Evolutionary conservation across 2,113 vertebrate species (phyloP).

Genomic region (Apeltes quadracus): DNA sequence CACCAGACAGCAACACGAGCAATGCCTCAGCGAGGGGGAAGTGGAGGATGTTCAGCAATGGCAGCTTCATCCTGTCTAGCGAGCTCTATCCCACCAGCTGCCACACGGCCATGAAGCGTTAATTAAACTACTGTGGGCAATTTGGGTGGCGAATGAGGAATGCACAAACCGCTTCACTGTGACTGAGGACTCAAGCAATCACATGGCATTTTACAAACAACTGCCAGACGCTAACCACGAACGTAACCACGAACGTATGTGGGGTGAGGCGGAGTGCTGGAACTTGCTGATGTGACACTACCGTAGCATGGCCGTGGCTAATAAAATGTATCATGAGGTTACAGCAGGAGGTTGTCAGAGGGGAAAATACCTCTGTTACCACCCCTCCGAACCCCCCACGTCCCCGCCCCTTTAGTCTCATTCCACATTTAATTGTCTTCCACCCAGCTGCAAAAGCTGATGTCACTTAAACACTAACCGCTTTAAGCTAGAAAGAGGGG

Average conservation of each 20-base stretch:
- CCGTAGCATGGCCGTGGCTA: constrained; percentile 31
- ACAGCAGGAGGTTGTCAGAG: constrained; percentile 58
- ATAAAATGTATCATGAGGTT: constrained; percentile 60
- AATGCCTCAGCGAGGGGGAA: constrained; percentile 1
- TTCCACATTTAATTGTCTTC: constrained; percentile 72
- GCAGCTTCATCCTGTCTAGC: constrained; percentile 20
- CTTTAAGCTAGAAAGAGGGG: constrained; percentile 50
- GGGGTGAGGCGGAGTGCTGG: constrained; percentile 42
- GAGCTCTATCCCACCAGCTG: constrained; percentile 34
- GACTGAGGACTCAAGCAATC: constrained; percentile 54
- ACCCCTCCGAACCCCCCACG: constrained; percentile 3
- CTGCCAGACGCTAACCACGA: constrained; percentile 46
- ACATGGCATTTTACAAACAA: constrained; percentile 43
- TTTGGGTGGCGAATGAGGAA: constrained; percentile 52
- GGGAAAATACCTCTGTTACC: constrained; percentile 60
- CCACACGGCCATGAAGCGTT: constrained; percentile 54
- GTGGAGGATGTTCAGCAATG: constrained; percentile 30
- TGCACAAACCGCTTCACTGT: constrained; percentile 44
- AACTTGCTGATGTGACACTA: constrained; percentile 69
- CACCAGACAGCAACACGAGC: constrained; percentile 10
- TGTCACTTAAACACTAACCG: constrained; percentile 70
- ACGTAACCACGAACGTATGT: constrained; percentile 63
- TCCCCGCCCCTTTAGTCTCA: constrained; percentile 20
- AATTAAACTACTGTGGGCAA: constrained; percentile 67
- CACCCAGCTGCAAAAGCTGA: constrained; percentile 74